Evolutionary conservation across 2,888 invertebrate genomes (phyloP), one percentile per base, ranked within the genome.

Genomic region (Agriopis leucophaearia): DNA sequence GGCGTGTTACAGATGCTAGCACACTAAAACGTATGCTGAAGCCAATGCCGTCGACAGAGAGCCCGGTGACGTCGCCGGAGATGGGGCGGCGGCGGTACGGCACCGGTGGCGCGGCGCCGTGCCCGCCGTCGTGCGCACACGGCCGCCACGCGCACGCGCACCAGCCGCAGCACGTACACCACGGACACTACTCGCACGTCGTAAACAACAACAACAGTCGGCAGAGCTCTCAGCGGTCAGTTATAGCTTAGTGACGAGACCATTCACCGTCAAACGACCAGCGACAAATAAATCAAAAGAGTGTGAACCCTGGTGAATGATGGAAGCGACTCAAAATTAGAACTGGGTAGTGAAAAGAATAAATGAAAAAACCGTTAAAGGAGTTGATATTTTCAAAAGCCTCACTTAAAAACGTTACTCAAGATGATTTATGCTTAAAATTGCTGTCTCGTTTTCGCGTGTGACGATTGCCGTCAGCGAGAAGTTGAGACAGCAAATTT

Each of bases 11-110:
- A 89, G 98, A 98, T 89, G 97, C 97, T 82, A 97, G 96, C 84
- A 98, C 98, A 9, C 94, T 99, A 78, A 98, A 99, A 89, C 96
- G 98, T 74, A 98, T 99, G 97, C 94, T 99, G 78, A 98, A 98
- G 84, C 98, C 98, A 58, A 97, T 99, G 96, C 97, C 98, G 35
- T 97, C 97, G 77, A 96, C 96, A 66, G 98, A 97, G 86, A 97
- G 97, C 83, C 98, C 98, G 1, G 97, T 97, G 60, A 98, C 98
- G 57, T 98, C 98, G 65, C 98, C 98, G 15, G 98, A 98, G 94
- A 97, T 97, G 97, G 97, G 97, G 18, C 95, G 97, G 57, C 96
- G 97, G 55, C 95, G 97, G 60, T 97, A 97, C 87, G 96, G 95
- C 55, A 89, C 84, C 87, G 96, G 95, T 54, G 89, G 84, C 9